phyloP scores from a whole-genome alignment of 1,140 invertebrate species.

The Batillaria attramentaria region DNA sequence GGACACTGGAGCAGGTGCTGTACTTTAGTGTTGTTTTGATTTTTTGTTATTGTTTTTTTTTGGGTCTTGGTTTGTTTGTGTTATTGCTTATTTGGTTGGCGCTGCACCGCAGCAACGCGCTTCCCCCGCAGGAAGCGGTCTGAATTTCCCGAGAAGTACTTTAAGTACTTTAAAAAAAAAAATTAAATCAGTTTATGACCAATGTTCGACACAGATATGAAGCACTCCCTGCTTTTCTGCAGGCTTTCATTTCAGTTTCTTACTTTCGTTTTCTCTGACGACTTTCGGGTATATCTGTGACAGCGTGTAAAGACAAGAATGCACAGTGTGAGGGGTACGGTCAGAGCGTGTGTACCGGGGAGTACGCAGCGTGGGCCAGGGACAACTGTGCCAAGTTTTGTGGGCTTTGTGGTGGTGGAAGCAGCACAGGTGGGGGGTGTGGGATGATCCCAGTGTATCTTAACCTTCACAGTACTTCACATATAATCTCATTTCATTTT shows the following conservation, averaged over 20 bases:
- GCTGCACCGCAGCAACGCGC: no score
- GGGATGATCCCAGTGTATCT: no score
- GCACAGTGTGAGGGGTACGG: conserved; percentile 28
- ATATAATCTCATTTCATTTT: no score
- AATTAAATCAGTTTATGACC: neutral
- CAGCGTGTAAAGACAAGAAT: conserved; percentile 32
- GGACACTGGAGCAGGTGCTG: neutral
- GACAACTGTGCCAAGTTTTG: conserved; percentile 36
- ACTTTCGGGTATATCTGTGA: neutral
- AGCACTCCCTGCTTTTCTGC: neutral
- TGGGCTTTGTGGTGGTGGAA: conserved; percentile 14
- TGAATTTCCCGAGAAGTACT: neutral
- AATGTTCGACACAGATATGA: neutral
- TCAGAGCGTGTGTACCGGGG: conserved; percentile 20
- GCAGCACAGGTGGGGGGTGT: no score
- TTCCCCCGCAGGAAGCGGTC: no score
- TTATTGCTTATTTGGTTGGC: neutral
- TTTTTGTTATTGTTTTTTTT: neutral
- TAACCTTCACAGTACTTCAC: no score
- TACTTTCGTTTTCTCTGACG: neutral
- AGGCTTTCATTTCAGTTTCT: neutral
- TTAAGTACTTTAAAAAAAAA: neutral
- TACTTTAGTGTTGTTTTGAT: neutral
- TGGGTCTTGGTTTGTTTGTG: neutral
- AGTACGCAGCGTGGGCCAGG: conserved; percentile 38